Evolutionary conservation across 2,113 vertebrate species (phyloP).

Genomic region (Anarhynchus alexandrinus): DNA sequence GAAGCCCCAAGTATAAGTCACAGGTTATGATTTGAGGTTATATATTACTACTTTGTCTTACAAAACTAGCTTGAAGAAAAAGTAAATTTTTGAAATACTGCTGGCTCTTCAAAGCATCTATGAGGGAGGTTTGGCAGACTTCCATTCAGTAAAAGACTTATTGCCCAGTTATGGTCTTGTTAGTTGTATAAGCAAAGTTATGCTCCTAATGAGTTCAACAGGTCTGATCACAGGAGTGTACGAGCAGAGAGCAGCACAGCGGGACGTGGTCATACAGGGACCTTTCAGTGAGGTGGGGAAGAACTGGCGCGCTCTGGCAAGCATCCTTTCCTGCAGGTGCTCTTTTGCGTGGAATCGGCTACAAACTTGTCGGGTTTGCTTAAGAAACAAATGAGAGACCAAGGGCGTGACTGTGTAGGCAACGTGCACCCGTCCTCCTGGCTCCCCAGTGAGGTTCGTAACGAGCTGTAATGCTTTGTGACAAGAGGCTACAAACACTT

Average conservation of each 20-base stretch:
- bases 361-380: neutral
- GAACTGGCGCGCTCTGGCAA: neutral
- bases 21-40: neutral
- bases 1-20: neutral
- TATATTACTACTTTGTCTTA: neutral
- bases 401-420: no score
- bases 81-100: neutral
- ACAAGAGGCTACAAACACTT: neutral
- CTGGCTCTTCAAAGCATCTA: neutral
- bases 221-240: neutral
- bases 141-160: neutral
- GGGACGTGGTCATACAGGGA: neutral
- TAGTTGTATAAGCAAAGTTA: neutral
- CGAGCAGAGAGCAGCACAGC: neutral
- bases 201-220: neutral
- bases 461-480: neutral
- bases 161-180: neutral
- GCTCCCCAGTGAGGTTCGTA: neutral
- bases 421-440: accelerated
- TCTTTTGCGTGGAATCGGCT: neutral
- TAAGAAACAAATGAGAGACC: neutral
- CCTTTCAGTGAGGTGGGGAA: neutral
- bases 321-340: neutral
- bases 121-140: neutral
- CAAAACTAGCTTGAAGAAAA: neutral